phyloP scores from a whole-genome alignment of 2,888 invertebrate species.

The Drosophila nr. perissopoda region DNA sequence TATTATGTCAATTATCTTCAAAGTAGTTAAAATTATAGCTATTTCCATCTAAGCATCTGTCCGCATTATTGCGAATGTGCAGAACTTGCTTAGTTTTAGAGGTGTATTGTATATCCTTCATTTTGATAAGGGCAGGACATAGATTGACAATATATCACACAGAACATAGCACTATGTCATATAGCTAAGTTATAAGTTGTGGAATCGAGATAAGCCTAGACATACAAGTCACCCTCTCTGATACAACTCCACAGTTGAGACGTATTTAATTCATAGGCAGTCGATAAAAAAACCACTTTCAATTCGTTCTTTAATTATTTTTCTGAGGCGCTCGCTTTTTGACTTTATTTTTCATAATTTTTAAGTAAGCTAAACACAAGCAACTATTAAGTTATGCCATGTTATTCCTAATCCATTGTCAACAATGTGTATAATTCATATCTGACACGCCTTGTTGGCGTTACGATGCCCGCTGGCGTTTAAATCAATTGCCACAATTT shows the following conservation, averaged over 20 bases:
- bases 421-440: slow-evolving; percentile 8
- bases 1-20: background rate
- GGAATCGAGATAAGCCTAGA: background rate
- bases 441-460: slow-evolving; percentile 23
- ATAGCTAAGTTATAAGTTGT: background rate
- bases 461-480: slow-evolving; percentile 62
- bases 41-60: background rate
- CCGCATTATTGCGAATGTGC: background rate
- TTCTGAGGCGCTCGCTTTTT: no score
- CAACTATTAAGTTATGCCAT: background rate
- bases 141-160: background rate
- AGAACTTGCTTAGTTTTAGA: background rate
- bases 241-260: background rate
- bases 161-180: background rate
- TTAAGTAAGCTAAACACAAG: background rate
- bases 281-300: background rate
- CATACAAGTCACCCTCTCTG: background rate
- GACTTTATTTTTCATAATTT: background rate
- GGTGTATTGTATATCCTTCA: background rate
- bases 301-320: background rate
- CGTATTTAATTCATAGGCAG: background rate
- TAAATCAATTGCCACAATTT: slow-evolving; percentile 82
- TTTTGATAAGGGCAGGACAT: background rate
- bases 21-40: background rate
- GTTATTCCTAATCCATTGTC: slow-evolving; percentile 1